Evolutionary conservation across 2,113 vertebrate species (phyloP).

Genomic region (Amazona guildingii): DNA sequence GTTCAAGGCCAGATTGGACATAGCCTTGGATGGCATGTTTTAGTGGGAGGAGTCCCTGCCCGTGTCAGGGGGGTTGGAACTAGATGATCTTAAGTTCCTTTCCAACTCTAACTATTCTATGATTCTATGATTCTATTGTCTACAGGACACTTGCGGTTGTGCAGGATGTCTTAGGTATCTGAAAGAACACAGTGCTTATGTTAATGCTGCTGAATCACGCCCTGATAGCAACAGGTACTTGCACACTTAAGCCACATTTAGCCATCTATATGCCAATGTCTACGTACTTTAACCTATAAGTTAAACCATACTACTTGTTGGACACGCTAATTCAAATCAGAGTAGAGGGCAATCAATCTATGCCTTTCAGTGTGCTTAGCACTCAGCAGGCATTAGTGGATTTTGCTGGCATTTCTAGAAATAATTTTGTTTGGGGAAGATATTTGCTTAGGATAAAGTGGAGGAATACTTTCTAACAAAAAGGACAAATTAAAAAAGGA

Average conservation of each 20-base stretch:
- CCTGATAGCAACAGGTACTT: rapidly evolving
- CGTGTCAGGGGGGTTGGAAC: no score
- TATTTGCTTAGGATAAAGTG: rapidly evolving
- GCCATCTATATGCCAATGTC: background rate
- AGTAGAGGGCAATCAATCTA: background rate
- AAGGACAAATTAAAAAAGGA: background rate
- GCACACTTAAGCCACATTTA: background rate
- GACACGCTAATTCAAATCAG: background rate
- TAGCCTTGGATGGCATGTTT: no score
- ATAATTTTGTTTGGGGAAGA: background rate
- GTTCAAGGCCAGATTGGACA: no score
- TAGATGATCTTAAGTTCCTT: no score
- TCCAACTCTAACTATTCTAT: no score
- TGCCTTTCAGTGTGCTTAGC: background rate
- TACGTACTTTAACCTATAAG: background rate
- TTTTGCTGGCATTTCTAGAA: background rate
- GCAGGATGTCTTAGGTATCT: background rate
- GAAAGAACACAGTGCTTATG: background rate
- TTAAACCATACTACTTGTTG: background rate
- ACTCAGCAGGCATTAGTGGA: background rate
- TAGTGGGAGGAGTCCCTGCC: no score
- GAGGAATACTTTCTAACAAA: background rate
- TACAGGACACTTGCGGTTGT: background rate
- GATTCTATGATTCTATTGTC: background rate
- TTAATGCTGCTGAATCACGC: background rate